Evolutionary conservation across 1,140 invertebrate genomes (phyloP), one percentile per base, ranked within the genome.

Genomic region (Maconellicoccus hirsutus): DNA sequence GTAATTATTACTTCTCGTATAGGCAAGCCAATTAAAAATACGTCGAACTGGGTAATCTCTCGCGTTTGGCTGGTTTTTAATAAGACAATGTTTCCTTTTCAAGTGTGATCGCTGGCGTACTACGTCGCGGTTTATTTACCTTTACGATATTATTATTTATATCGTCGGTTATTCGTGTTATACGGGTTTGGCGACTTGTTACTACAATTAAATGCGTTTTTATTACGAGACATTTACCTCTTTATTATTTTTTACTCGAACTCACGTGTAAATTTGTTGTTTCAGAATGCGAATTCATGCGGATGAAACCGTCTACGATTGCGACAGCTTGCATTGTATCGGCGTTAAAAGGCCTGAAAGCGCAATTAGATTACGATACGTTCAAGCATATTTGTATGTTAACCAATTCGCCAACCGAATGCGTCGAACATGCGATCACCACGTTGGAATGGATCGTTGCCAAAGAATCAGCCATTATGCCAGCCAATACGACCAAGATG

Each of bases 211-310:
- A 19, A 8, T 52, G n/a, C 42, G 42, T 52, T 52, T 52, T 52
- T 52, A 52, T 52, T 52, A 52, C 42, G 33, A 38, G 33, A 14
- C 33, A 38, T 38, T 14, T 3, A 19, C 61, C 3, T 16, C 22
- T 66, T 66, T 19, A 16, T 12, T 66, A 66, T 66, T 23, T 66
- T 25, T 59, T 59, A 59, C 21, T 66, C 25, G n/a, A n/a, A n/a
- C n/a, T n/a, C n/a, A n/a, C n/a, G n/a, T n/a, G n/a, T n/a, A n/a
- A n/a, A n/a, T n/a, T n/a, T n/a, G n/a, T 22, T 23, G 21, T 23
- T 66, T 66, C 61, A 66, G 61, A 66, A 66, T 66, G 61, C 61
- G 61, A 66, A 4, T 66, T 66, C 61, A 66, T 66, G 25, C 61
- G 25, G 2, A 23, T 66, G 61, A 66, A 66, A 19, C 61, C 61